Evolutionary conservation across 2,797 vertebrate genomes (phyloP).

Genomic region (Catamblyrhynchus diadema): DNA sequence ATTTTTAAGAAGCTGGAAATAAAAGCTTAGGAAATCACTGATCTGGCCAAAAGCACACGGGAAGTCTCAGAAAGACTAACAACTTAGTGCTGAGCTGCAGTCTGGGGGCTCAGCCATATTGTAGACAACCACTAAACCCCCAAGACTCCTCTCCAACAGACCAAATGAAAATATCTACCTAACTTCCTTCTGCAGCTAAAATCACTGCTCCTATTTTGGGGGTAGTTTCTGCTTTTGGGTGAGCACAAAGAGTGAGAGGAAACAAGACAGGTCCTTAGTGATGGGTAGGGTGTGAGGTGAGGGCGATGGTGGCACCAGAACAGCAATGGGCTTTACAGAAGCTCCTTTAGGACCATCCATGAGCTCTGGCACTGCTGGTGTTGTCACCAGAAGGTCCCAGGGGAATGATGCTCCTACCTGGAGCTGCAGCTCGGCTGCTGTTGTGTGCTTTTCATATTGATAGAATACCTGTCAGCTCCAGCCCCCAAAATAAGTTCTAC

Average conservation of each 20-base stretch:
- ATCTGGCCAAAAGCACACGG: not conserved
- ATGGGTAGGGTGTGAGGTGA: not conserved
- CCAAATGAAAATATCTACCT: not conserved
- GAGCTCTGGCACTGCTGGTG: not conserved
- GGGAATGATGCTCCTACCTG: not conserved
- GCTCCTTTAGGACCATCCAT: not conserved
- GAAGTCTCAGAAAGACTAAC: not conserved
- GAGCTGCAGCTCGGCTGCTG: not conserved
- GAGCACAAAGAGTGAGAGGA: not conserved
- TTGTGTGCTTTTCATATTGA: not conserved
- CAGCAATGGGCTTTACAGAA: not conserved
- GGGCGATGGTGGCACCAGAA: not conserved
- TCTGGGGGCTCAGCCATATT: not conserved
- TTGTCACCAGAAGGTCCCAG: not conserved
- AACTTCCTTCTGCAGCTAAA: not conserved
- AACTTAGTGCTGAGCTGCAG: not conserved
- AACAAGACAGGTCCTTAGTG: not conserved
- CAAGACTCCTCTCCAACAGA: not conserved
- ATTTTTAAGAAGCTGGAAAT: conserved; percentile 22
- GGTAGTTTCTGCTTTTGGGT: accelerated
- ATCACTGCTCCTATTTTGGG: not conserved
- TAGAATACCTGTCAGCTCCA: conserved; percentile 29
- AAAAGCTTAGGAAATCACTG: conserved; percentile 23
- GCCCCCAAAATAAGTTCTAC: conserved; percentile 10
- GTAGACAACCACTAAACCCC: not conserved